phyloP scores from a whole-genome alignment of 2,888 invertebrate species.

The Lordiphosa fenestrarum region DNA sequence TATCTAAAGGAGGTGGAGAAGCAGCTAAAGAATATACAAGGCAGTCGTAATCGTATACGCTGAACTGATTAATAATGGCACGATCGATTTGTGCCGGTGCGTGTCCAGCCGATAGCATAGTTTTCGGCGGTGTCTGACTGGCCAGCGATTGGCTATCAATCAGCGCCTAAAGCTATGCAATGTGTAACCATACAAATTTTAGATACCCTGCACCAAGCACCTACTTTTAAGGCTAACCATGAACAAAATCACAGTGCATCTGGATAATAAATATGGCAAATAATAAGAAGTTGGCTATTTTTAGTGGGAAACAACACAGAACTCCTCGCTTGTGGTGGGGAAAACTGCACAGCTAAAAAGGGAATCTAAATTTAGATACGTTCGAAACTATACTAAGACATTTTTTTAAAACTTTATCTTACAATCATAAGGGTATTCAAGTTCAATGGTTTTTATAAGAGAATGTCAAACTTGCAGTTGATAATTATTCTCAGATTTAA shows the following conservation, averaged over 20 bases:
- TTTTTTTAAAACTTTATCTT: too few species aligned
- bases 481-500: too few species aligned
- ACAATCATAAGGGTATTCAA: too few species aligned
- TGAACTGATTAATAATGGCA: constrained; percentile 15
- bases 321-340: too few species aligned
- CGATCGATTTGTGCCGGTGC: too few species aligned
- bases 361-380: too few species aligned
- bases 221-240: background rate
- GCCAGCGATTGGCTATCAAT: background rate
- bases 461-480: too few species aligned
- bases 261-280: background rate
- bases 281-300: background rate
- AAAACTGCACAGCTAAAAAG: too few species aligned
- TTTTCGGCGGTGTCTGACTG: constrained; percentile 16
- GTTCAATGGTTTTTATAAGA: too few species aligned
- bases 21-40: constrained; percentile 66
- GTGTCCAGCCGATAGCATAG: constrained; percentile 24
- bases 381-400: too few species aligned
- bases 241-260: background rate
- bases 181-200: background rate
- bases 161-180: constrained; percentile 41
- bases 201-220: background rate
- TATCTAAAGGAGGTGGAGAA: constrained; percentile 79
- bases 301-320: too few species aligned
- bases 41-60: constrained; percentile 55